These are phyloP conservation scores for Laspeyria flexula DNA, from an alignment of 2,888 invertebrate species.

Conservation along the genomic window DNA sequence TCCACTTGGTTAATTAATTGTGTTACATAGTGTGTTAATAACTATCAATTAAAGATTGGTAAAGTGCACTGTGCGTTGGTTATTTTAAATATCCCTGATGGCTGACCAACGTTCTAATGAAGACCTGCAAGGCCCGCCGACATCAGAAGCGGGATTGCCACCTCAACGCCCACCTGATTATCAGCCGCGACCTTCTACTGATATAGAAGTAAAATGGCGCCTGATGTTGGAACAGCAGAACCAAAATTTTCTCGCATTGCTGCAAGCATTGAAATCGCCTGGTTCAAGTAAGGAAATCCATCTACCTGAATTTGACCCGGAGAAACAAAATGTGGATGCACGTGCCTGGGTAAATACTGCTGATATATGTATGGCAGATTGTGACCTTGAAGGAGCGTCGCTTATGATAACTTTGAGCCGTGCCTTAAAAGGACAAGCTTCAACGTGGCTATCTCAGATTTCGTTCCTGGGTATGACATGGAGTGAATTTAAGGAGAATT, in stretches of 20 bases:
- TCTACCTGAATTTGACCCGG: constrained; percentile 11
- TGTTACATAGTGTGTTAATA: no score
- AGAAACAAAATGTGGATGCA: constrained; percentile 4
- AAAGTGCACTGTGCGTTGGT: no score
- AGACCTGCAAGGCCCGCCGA: no score
- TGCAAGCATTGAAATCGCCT: background rate
- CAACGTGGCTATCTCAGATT: background rate
- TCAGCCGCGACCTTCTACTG: background rate
- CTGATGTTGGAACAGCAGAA: background rate
- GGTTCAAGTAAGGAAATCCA: background rate
- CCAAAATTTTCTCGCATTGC: background rate
- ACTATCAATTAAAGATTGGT: no score
- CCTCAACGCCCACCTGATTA: background rate
- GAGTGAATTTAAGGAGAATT: constrained; percentile 1
- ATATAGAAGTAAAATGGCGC: background rate
- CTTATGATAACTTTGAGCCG: constrained; percentile 8
- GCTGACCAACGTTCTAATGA: no score
- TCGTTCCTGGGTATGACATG: constrained; percentile 1
- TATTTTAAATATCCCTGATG: no score
- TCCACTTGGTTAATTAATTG: no score
- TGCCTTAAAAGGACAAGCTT: constrained; percentile 5
- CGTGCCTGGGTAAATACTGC: constrained; percentile 5
- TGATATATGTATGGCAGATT: constrained; percentile 7
- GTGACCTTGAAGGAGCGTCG: background rate
- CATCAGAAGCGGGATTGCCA: constrained; percentile 1